phyloP scores from a whole-genome alignment of 2,888 invertebrate genomes.

The Eupithecia exiguata region DNA sequence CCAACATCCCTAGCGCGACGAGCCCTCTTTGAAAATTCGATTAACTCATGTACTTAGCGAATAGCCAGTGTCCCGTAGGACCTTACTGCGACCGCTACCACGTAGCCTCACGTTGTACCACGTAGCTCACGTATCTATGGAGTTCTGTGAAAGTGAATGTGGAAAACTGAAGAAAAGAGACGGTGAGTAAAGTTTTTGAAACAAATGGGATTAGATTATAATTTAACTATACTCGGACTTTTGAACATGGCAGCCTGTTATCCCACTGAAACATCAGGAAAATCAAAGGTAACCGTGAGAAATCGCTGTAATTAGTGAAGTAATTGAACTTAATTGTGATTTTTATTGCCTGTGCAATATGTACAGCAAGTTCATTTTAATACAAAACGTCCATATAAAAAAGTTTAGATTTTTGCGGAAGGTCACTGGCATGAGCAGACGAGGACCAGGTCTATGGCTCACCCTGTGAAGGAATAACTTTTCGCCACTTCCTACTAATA shows the following conservation, averaged over 20 bases:
- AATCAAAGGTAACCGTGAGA: background rate
- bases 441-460: too few relatives aligned
- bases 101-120: constrained; percentile 34
- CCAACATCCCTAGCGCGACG: constrained; percentile 51
- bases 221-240: background rate
- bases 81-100: constrained; percentile 43
- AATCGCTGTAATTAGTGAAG: background rate
- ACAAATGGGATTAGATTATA: background rate
- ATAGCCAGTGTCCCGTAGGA: constrained; percentile 71
- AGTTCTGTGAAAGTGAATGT: constrained; percentile 42
- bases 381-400: too few relatives aligned
- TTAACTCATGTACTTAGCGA: constrained; percentile 75
- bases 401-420: too few relatives aligned
- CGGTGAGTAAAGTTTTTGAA: constrained; percentile 43
- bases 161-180: constrained; percentile 26
- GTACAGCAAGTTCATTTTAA: too few relatives aligned
- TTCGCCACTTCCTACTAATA: too few relatives aligned
- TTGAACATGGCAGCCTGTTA: background rate
- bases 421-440: too few relatives aligned
- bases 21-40: constrained; percentile 80
- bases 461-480: too few relatives aligned
- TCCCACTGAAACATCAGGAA: background rate
- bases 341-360: too few relatives aligned
- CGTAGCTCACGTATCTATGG: constrained; percentile 25
- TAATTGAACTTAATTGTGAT: background rate